Base-by-base conservation (phyloP, 2,888 invertebrate species). In the Trissoscelio sp. region DNA sequence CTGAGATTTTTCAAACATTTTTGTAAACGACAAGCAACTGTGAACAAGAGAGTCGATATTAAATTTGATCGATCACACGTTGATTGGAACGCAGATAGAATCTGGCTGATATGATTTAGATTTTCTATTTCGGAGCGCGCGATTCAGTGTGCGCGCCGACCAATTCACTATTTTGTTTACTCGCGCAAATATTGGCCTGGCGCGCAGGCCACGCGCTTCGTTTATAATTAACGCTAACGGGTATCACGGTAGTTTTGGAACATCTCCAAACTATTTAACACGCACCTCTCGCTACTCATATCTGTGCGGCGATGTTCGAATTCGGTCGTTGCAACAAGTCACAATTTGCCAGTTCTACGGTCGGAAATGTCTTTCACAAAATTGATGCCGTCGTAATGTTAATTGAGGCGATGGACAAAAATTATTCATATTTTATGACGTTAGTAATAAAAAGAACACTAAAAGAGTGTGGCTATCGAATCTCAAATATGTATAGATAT, bases 191-290 rank as follows among this genome's bases (percentile, higher is more conserved):
- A 62, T 31, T 44, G 31, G 12, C 5, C 9, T n/a, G 51, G 20
- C 9, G 18, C 24, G 28, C 9, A 5, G 24, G 72, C 51, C 28
- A 39, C 51, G 34, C 51, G 46, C 39, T 51, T 60, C 72, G 39
- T 60, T 72, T 72, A 72, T 72, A 72, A 72, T 72, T 60, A 60
- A 58, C 60, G 31, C 39, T 60, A 72, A 51, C 48, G 12, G 46
- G 28, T 60, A 28, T 72, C 60, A 42, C 22, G 24, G 39, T 16
- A 51, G 51, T 60, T 57, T 72, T 72, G 72, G 72, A 60, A 39
- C 60, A 51, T 28, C 3, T 72, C 72, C 72, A 72, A 72, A 51
- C 58, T 60, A 60, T 72, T 72, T 72, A 72, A 58, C 57, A 14
- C 28, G 39, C 11, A 48, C 18, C 24, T 46, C 37, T 14, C n/a